Conservation (phyloP, 2,888 invertebrate genomes). For the Drosophila leonis region DNA sequence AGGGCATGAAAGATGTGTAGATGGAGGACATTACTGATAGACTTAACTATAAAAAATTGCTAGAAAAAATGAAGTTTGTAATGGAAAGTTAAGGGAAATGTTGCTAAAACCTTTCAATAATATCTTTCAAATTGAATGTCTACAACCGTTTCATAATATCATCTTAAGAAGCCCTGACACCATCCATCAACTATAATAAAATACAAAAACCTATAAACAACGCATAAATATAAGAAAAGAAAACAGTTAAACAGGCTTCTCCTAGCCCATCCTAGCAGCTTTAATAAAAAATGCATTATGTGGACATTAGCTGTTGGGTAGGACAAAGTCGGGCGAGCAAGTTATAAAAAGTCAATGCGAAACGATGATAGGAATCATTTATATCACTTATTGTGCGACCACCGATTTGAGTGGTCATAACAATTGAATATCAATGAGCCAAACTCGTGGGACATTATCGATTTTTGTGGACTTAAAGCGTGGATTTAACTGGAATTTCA, state of each 20-base stretch:
- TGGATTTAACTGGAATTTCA: constrained; percentile 36
- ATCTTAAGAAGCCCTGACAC: neutral
- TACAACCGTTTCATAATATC: constrained; percentile 1
- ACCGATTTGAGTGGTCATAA: constrained; percentile 58
- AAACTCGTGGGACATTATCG: constrained; percentile 44
- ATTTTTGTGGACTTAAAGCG: constrained; percentile 51
- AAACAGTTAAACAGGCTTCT: neutral
- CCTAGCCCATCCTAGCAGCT: neutral
- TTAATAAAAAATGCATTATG: constrained; percentile 71
- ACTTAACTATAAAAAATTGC: neutral
- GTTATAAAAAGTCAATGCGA: constrained; percentile 61
- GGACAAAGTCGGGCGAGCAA: constrained; percentile 36
- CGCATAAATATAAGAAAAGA: neutral
- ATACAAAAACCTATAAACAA: constrained; percentile 5
- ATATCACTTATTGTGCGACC: constrained; percentile 60
- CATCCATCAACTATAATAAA: neutral
- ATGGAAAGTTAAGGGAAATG: neutral
- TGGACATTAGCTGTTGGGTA: constrained; percentile 52
- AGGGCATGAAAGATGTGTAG: neutral
- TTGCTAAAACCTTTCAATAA: neutral
- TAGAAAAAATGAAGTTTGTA: neutral
- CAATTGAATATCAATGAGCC: constrained; percentile 62
- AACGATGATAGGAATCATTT: constrained; percentile 52
- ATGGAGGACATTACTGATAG: neutral
- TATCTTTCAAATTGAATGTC: too few relatives aligned